Evolutionary conservation across 2,797 vertebrate species (phyloP), one percentile per base, ranked within the genome.

Genomic region (Neopelma chrysocephalum): DNA sequence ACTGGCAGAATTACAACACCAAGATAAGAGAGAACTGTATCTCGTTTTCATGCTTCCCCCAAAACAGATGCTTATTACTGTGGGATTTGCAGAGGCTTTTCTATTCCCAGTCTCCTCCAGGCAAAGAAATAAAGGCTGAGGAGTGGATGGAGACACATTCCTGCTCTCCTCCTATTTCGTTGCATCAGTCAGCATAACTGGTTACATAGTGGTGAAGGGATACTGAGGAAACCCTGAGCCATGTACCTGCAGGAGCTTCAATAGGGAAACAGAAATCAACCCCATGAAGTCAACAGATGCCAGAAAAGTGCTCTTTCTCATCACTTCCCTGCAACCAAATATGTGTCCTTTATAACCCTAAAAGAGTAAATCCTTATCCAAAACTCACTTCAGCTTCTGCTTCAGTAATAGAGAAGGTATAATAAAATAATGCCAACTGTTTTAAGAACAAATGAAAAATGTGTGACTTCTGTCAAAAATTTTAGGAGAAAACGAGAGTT

Each of bases 181-280:
- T 26, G 17, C 66, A 48, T 45, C 42, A 47, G 15, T 20, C 43
- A 61, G 10, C 20, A 14, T 15, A 53, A 50, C 23, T 12, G 15
- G 12, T 11, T 64, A 22, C 0, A 0, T 22, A 56, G 15, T 3
- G 8, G 14, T 25, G 25, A 48, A 53, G 29, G 29, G 45, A 42
- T 21, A 51, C 3, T 0, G 3, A 53, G 36, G 40, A 71, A 93
- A 75, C 5, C 10, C 56, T 31, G 43, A 18, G 40, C 23, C 9
- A 25, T 1, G 12, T 7, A 40, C 15, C 42, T 66, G 13, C 36
- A 69, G 31, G 11, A 75, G 17, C 8, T 60, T 65, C 69, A 17
- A 3, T 0, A 58, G 34, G 38, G 32, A 43, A 81, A 34, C 0
- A 18, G 11, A 6, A 43, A 32, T 38, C 58, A 31, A 22, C 7